Conservation (phyloP, 1,140 invertebrate genomes). For the Solenopsis fugax region DNA sequence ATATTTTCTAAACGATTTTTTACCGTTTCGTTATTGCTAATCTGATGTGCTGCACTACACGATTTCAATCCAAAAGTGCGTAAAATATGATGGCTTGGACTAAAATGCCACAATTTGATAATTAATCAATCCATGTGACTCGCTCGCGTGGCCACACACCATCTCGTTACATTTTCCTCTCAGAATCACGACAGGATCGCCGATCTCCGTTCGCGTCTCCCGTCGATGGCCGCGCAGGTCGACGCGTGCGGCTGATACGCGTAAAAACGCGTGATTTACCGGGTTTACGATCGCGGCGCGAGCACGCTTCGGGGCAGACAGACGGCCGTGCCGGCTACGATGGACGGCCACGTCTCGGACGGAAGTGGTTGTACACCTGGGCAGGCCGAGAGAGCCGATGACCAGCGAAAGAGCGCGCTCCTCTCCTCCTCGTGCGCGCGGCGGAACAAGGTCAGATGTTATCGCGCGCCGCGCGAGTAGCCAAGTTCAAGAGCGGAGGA, state of each 20-base stretch:
- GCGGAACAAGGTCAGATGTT: slow-evolving; percentile 81
- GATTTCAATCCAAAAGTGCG: background rate
- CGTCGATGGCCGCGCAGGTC: slow-evolving; percentile 8
- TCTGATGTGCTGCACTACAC: background rate
- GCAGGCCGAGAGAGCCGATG: slow-evolving; percentile 49
- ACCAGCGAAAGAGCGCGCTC: slow-evolving; percentile 29
- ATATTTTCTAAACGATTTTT: background rate
- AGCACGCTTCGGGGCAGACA: slow-evolving; percentile 16
- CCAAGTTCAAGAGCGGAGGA: slow-evolving; percentile 62
- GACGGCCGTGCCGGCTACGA: background rate
- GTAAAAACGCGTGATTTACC: slow-evolving; percentile 18
- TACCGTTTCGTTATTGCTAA: background rate
- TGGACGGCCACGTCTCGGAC: slow-evolving; percentile 14
- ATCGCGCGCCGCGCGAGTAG: slow-evolving; percentile 74
- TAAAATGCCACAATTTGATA: background rate
- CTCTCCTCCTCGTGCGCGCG: slow-evolving; percentile 58
- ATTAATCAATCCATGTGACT: background rate
- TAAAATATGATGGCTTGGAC: background rate
- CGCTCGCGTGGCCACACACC: background rate
- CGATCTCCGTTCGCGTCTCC: background rate
- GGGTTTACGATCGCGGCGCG: slow-evolving; percentile 46
- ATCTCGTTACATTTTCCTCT: background rate
- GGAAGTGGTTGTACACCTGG: slow-evolving; percentile 71
- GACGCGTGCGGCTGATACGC: slow-evolving; percentile 29
- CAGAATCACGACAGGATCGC: background rate